Base-by-base conservation (phyloP, 1,140 invertebrate genomes). In the Pogonomyrmex californicus region DNA sequence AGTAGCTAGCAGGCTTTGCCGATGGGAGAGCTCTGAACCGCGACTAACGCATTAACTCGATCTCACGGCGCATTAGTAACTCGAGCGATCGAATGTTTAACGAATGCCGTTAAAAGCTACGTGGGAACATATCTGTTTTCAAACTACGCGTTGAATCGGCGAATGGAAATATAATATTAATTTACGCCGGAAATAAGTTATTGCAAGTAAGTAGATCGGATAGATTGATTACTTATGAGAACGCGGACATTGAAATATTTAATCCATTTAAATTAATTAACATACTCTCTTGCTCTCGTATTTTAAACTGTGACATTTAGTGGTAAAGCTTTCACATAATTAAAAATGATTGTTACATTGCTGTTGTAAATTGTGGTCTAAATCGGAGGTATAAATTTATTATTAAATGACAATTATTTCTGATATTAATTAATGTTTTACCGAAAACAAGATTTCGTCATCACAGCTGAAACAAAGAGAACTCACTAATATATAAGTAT, bases 211-310 rank as follows among this genome's bases (percentile, higher is more conserved):
- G 1, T 70, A 65, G 6, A 81, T n/a, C 17, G 30, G 10, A 7
- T 58, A 23, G 30, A 0, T 38, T 23, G 12, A 60, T 14, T 38
- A 51, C 47, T 73, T 60, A 60, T 49, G 54, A 1, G 2, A 14
- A 82, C 44, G 33, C 65, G 4, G 38, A 44, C 38, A 9, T 41
- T 36, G 10, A 10, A 60, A 75, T 49, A 75, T 60, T 60, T 60
- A 73, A 47, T 60, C 51, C 66, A 58, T 47, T 58, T 58, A 54
- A 60, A 82, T 82, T 54, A 44, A 71, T 82, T 73, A 82, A 58
- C 41, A 38, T 51, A 41, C 71, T 75, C 36, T 7, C 33, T 17
- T 33, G 17, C 33, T 36, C n/a, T 38, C 41, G 12, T 6, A 23
- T 47, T 44, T 73, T 38, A 23, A 75, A 36, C 68, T 56, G 10